Conservation (phyloP, 1,140 invertebrate species). For the Trinorchestia longiramus region DNA sequence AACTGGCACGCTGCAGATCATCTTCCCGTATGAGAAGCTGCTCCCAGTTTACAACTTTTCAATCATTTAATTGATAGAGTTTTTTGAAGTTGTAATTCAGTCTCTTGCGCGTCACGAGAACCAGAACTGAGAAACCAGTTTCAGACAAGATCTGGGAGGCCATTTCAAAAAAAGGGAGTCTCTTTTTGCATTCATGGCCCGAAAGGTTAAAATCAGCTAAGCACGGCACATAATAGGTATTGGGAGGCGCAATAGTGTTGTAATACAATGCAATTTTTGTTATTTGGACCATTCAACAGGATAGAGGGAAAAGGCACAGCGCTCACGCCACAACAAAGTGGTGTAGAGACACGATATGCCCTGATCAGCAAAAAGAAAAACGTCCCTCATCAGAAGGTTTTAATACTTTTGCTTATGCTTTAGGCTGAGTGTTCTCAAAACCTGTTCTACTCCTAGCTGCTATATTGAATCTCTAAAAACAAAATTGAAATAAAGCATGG, state of each 20-base stretch:
- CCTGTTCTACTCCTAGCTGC: background rate
- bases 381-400: background rate
- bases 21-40: no score
- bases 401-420: background rate
- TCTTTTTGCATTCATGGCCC: background rate
- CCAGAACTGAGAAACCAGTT: background rate
- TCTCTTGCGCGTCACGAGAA: background rate
- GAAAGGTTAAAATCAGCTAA: background rate
- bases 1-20: no score
- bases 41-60: no score
- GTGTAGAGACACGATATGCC: background rate
- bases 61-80: background rate
- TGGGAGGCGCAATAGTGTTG: background rate
- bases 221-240: background rate
- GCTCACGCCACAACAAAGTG: background rate
- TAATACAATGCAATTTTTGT: background rate
- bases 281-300: background rate
- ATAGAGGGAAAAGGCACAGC: background rate
- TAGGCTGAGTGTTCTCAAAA: background rate
- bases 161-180: background rate
- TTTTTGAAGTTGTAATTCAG: background rate
- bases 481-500: background rate
- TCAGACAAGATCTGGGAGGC: background rate
- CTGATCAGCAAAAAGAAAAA: background rate
- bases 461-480: background rate